A percentile compares a stretch with the other conserved stretches of the same genome.
Evolutionary conservation across 2,113 vertebrate genomes (phyloP).

Genomic region (Podarcis cretensis): DNA sequence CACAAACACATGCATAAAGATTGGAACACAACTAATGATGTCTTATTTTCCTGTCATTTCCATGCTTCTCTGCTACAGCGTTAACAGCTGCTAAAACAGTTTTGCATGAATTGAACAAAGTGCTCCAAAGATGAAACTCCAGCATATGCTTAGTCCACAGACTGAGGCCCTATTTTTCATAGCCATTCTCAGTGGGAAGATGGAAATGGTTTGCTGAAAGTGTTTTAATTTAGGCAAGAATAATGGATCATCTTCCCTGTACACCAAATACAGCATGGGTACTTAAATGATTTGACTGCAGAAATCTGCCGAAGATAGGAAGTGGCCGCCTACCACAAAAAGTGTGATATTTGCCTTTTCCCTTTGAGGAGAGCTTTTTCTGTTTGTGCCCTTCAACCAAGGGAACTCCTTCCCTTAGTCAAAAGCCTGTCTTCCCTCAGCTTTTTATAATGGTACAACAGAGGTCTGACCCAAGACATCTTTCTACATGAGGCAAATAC

Average conservation of each 20-base stretch:
- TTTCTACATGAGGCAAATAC: no score
- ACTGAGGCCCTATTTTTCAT: constrained; percentile 43
- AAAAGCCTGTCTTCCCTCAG: neutral
- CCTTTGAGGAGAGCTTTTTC: neutral
- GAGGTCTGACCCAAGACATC: neutral
- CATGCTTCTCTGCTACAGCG: constrained; percentile 53
- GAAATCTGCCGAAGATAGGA: neutral
- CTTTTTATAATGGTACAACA: neutral
- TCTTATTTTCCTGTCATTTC: constrained; percentile 74
- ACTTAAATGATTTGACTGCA: constrained; percentile 23
- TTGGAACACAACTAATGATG: constrained; percentile 54
- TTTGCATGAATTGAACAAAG: constrained; percentile 55
- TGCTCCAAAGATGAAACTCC: constrained; percentile 58
- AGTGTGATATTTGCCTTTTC: neutral
- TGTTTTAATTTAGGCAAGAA: constrained; percentile 34
- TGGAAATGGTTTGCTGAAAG: constrained; percentile 33
- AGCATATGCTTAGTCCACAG: constrained; percentile 1
- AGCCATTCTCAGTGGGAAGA: neutral
- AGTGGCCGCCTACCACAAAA: constrained; percentile 8
- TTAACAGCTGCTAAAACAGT: constrained; percentile 65
- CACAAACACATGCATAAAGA: constrained; percentile 45
- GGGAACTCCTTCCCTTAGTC: neutral
- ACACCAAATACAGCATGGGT: neutral
- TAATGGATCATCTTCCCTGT: neutral
- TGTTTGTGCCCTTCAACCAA: neutral